Evolutionary conservation across 2,797 vertebrate genomes (phyloP), one percentile per base, ranked within the genome.

Genomic region (Amphiprion clarkii): DNA sequence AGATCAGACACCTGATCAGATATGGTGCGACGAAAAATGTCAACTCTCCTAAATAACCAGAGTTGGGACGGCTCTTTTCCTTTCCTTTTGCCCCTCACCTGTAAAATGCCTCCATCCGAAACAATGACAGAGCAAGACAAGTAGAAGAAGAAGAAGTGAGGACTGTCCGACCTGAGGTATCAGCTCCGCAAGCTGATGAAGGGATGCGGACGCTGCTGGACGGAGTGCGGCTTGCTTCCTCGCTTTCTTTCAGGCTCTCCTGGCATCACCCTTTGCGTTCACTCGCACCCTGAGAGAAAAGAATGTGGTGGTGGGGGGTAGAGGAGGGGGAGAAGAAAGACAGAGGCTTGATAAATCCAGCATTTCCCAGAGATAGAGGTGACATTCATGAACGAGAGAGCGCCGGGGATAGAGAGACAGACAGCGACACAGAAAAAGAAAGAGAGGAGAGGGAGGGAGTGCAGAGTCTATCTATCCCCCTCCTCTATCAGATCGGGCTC

Each of bases 351-450:
- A 87, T 78, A 84, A 89, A 92, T 92, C 90, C 91, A 86, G 81
- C 75, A 57, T 87, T 90, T 90, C 86, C 89, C 90, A 88, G 82
- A 83, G 85, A 91, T 63, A 93, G 92, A 92, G 94, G 94, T 95
- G 95, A 95, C 94, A 94, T 95, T 95, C 94, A 93, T 91, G 87
- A 88, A 87, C 58, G 79, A 81, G 82, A 70, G 75, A 87, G 82
- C 61, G 74, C 48, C 21, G 5, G 76, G 81, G 73, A 81, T 44
- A 54, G 78, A 81, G 70, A 85, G 80, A 89, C 76, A 53, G 67
- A 87, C 73, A 29, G 87, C 78, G 59, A 85, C 78, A 72, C 68
- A 67, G 68, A 63, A 53, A 68, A 36, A 66, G 39, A 76, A 54
- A 74, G 17, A 17, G 17, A 17, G 17, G 44, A 46, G 44, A 46